Base-by-base conservation (phyloP, 2,888 invertebrate species). In the Keiferia lycopersicella region DNA sequence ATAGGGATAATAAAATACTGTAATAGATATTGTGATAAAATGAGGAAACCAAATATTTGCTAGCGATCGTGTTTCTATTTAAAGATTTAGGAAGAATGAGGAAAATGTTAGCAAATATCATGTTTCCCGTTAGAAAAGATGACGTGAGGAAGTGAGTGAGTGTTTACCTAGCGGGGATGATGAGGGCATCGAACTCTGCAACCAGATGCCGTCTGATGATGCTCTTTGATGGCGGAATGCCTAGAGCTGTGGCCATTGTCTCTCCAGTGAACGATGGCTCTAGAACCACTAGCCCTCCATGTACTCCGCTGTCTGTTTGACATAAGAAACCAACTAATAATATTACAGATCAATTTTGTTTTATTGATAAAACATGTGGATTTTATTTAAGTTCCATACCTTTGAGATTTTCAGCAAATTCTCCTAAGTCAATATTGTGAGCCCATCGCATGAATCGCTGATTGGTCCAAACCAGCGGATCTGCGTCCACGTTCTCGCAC, bases 391-490 rank as follows among this genome's bases (percentile, higher is more conserved):
- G 18, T 16, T 0, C 12, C 73, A 77, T 77, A 96, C 97, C 97
- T 95, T 97, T 97, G 51, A 98, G 93, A 88, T 97, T 97, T 72
- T 97, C 97, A 71, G 97, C 96, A 84, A 98, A 98, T 93, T 98
- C 98, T 66, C 95, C 95, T 77, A 98, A 93, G 92, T 98, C 98
- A 81, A 98, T 98, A 83, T 96, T 96, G 78, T 97, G 94, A 34
- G 97, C 96, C 98, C 98, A 98, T 80, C 97, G 95, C 77, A 98
- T 96, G 84, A 98, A 97, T 79, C 98, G 94, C 82, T 97, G 96
- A 92, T 98, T 98, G 75, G 98, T 98, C 98, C 98, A 98, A 62
- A 98, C 98, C 73, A 98, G 93, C 61, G 98, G 98, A 91, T 98
- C 98, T 6, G 96, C 95, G 81, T 97, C 96, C 66, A 96, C 94